These are phyloP conservation scores for Pseudolycoriella hygida DNA, from an alignment of 2,888 invertebrate species.

Conservation along the genomic window DNA sequence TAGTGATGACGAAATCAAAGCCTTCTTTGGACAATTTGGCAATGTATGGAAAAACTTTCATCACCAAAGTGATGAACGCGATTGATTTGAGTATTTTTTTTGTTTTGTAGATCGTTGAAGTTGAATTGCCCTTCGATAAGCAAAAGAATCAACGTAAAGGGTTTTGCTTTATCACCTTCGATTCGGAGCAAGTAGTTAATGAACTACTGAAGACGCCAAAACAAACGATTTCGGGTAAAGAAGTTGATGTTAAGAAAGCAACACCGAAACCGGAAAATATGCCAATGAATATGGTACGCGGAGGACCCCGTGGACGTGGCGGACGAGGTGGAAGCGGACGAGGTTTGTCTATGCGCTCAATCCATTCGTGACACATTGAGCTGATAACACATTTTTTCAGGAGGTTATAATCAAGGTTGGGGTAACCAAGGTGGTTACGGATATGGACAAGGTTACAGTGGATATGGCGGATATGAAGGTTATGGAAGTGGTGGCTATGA, in stretches of 20 bases:
- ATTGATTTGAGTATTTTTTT: background rate
- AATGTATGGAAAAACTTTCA: constrained; percentile 35
- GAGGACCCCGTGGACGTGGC: constrained; percentile 45
- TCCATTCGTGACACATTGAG: too few species aligned
- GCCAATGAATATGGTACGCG: constrained; percentile 39
- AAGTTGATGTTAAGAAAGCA: constrained; percentile 90
- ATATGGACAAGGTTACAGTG: constrained; percentile 46
- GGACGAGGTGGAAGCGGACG: constrained; percentile 29
- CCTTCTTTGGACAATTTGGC: constrained; percentile 83
- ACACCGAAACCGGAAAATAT: constrained; percentile 75
- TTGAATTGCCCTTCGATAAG: constrained; percentile 95
- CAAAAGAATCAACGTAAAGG: constrained; percentile 92
- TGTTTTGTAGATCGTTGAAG: constrained; percentile 64
- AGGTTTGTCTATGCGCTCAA: too few species aligned
- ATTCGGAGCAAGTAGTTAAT: constrained; percentile 85
- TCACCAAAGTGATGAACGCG: background rate
- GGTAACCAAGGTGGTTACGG: constrained; percentile 53
- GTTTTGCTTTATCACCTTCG: constrained; percentile 96
- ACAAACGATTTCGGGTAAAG: constrained; percentile 83
- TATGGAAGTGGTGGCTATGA: constrained; percentile 54
- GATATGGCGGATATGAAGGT: constrained; percentile 53
- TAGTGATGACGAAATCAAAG: constrained; percentile 84
- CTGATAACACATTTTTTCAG: constrained; percentile 11
- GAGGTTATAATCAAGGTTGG: constrained; percentile 37
- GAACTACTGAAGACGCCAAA: constrained; percentile 82